Percentiles rank a stretch among this genome's conserved stretches.
Evolutionary conservation across 2,797 vertebrate genomes (phyloP).

Genomic region (Enteromius thamalakanensis): DNA sequence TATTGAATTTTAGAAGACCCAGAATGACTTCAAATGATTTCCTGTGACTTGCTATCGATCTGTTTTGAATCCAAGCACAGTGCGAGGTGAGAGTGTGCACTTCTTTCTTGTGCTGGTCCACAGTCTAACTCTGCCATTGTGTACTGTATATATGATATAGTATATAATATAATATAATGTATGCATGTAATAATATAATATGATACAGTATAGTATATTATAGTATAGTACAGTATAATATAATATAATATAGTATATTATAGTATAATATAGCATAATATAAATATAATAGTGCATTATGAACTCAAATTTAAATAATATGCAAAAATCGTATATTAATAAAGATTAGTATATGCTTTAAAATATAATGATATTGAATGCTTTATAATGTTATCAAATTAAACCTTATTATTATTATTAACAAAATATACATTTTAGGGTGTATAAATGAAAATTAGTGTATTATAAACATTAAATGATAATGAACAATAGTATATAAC

Average conservation of each 20-base stretch:
- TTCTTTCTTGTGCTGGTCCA: constrained; percentile 15
- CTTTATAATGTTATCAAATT: neutral
- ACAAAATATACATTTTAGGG: neutral
- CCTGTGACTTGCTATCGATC: constrained; percentile 49
- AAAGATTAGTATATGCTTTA: neutral
- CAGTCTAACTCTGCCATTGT: neutral
- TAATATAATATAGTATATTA: no score
- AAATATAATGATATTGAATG: neutral
- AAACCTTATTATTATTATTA: neutral
- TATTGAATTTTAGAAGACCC: constrained; percentile 57
- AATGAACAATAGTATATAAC: neutral
- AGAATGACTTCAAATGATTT: constrained; percentile 53
- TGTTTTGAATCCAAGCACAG: constrained; percentile 34
- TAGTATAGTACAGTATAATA: no score
- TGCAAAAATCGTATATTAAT: no score
- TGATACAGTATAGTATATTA: no score
- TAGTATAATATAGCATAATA: no score
- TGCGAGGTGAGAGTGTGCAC: constrained; percentile 14
- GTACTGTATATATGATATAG: neutral
- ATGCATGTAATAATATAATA: no score
- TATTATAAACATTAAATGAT: neutral
- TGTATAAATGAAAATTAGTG: neutral
- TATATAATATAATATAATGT: neutral
- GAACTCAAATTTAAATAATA: neutral
- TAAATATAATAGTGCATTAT: neutral